These are phyloP conservation scores for Gymnocheta viridis DNA, from an alignment of 2,888 invertebrate species.

Conservation along the genomic window DNA sequence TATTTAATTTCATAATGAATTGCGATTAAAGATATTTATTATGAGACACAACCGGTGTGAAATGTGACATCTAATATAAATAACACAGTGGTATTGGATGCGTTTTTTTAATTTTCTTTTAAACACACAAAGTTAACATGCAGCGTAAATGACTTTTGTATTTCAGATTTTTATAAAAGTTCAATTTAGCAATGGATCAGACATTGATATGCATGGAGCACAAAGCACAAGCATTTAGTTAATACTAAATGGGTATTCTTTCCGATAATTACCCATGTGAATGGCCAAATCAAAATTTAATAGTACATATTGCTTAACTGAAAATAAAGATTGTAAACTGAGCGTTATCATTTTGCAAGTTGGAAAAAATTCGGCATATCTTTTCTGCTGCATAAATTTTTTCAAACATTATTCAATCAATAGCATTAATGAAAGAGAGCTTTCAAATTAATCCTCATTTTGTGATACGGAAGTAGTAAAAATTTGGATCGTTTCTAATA, in stretches of 20 bases:
- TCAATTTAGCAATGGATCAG: no score
- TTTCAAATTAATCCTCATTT: no score
- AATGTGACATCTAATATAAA: background rate
- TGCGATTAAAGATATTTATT: background rate
- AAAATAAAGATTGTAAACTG: conserved; percentile 2
- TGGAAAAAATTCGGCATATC: no score
- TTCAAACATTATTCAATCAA: no score
- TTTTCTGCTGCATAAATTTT: no score
- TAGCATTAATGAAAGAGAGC: no score
- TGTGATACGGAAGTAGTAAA: no score
- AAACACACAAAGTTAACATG: background rate
- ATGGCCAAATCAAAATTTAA: conserved; percentile 40
- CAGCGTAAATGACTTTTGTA: background rate
- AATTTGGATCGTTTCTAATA: no score
- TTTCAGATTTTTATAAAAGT: background rate
- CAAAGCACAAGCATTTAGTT: background rate
- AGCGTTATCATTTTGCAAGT: background rate
- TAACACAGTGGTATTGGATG: background rate
- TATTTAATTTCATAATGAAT: background rate
- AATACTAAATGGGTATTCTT: background rate
- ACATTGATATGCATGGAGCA: no score
- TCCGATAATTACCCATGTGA: conserved; percentile 48
- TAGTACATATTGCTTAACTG: conserved; percentile 45
- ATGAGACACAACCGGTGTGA: background rate
- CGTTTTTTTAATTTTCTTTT: background rate